phyloP scores from a whole-genome alignment of 2,113 vertebrate genomes.

The Cochlearius cochlearius region DNA sequence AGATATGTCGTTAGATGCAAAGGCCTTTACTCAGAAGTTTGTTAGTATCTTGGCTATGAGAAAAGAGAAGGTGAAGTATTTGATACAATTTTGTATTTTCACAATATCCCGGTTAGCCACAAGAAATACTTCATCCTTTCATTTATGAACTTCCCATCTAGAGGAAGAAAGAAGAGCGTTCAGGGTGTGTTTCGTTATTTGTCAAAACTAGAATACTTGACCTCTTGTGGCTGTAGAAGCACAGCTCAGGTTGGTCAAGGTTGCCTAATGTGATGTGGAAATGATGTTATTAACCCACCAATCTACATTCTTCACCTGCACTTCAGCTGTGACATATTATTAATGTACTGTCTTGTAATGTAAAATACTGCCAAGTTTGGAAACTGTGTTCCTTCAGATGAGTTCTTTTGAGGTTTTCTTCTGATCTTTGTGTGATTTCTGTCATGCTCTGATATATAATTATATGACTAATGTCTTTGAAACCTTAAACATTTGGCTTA shows the following conservation, averaged over 20 bases:
- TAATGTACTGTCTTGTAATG: constrained; percentile 17
- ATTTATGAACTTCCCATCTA: neutral
- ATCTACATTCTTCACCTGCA: neutral
- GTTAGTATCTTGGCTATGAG: neutral
- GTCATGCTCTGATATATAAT: neutral
- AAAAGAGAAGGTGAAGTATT: neutral
- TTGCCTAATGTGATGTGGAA: neutral
- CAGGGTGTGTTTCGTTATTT: neutral
- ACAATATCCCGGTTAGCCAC: fast-evolving
- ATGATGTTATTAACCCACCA: neutral
- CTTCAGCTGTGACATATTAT: neutral
- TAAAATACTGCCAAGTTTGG: neutral
- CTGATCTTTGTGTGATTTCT: constrained; percentile 14
- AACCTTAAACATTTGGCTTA: neutral
- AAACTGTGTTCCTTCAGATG: neutral
- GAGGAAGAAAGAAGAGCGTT: neutral
- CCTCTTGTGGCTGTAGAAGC: neutral
- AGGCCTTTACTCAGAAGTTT: neutral
- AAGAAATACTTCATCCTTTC: neutral
- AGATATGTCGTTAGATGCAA: fast-evolving
- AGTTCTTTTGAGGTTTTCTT: constrained; percentile 34
- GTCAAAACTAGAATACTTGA: neutral
- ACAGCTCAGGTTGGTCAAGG: neutral
- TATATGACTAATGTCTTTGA: neutral
- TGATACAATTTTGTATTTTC: neutral